These are phyloP conservation scores for Vidua macroura DNA, from an alignment of 2,113 vertebrate species.

Conservation along the genomic window DNA sequence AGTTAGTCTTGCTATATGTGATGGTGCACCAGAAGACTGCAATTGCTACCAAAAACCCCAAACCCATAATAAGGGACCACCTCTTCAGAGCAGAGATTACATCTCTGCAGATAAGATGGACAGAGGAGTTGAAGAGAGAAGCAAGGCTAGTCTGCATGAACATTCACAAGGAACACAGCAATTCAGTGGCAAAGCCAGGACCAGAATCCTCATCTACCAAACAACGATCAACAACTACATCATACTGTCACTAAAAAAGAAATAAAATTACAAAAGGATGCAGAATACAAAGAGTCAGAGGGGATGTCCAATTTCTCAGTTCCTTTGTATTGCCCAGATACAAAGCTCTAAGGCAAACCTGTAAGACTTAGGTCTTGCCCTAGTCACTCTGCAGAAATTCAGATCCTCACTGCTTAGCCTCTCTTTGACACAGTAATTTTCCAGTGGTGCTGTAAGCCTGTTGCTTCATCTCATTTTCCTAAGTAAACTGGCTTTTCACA, in stretches of 20 bases:
- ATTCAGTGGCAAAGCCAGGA: background rate
- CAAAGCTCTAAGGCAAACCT: background rate
- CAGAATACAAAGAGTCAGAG: background rate
- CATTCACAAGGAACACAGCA: background rate
- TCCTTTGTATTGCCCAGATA: background rate
- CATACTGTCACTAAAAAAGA: background rate
- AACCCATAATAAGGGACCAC: background rate
- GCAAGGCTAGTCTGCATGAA: background rate
- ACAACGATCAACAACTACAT: background rate
- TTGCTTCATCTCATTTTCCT: background rate
- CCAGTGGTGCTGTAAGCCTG: background rate
- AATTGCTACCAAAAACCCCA: background rate
- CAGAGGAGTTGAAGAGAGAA: background rate
- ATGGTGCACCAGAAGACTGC: background rate
- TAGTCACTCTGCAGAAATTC: background rate
- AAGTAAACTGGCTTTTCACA: background rate
- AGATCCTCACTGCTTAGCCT: background rate
- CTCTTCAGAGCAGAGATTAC: background rate
- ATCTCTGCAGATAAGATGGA: background rate
- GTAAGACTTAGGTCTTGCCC: background rate
- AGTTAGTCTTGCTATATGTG: background rate
- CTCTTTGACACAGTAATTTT: slow-evolving; percentile 6
- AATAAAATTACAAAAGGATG: background rate
- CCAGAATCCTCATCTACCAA: background rate
- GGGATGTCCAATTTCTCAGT: fast-evolving